A percentile compares a stretch with the other conserved stretches of the same genome.
These are phyloP conservation scores for Cyprinodon variegatus DNA, from an alignment of 2,113 vertebrate genomes.

Conservation along the genomic window DNA sequence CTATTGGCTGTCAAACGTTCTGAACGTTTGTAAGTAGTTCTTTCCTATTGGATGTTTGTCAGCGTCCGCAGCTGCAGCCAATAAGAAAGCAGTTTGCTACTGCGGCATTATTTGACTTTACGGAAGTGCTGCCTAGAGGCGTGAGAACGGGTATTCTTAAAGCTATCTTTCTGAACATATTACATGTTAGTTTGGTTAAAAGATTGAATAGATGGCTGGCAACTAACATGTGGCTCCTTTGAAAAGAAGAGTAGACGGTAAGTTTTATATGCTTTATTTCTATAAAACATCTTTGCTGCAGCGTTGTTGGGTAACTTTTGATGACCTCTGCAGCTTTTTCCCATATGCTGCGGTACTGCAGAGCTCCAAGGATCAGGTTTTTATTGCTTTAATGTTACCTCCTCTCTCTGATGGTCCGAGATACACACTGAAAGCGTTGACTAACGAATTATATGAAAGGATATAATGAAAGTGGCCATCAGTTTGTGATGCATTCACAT, in stretches of 20 bases:
- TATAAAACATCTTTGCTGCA: background rate
- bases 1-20: constrained; percentile 61
- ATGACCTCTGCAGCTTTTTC: constrained; percentile 36
- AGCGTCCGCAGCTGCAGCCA: constrained; percentile 45
- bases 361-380: background rate
- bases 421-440: background rate
- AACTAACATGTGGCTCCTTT: background rate
- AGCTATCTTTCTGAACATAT: background rate
- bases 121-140: background rate
- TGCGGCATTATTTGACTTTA: constrained; percentile 81
- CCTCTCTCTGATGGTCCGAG: background rate
- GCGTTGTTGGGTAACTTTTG: constrained; percentile 12
- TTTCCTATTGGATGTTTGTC: constrained; percentile 56
- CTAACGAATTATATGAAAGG: no score
- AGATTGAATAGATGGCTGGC: background rate
- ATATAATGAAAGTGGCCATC: constrained; percentile 1
- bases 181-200: background rate
- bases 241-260: constrained; percentile 17
- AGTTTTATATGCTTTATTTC: constrained; percentile 6
- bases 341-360: constrained; percentile 29
- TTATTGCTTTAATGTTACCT: background rate
- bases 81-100: constrained; percentile 56
- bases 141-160: constrained; percentile 12
- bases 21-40: background rate
- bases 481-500: background rate